Evolutionary conservation across 2,888 invertebrate species (phyloP).

Genomic region (Tinea trinotella): DNA sequence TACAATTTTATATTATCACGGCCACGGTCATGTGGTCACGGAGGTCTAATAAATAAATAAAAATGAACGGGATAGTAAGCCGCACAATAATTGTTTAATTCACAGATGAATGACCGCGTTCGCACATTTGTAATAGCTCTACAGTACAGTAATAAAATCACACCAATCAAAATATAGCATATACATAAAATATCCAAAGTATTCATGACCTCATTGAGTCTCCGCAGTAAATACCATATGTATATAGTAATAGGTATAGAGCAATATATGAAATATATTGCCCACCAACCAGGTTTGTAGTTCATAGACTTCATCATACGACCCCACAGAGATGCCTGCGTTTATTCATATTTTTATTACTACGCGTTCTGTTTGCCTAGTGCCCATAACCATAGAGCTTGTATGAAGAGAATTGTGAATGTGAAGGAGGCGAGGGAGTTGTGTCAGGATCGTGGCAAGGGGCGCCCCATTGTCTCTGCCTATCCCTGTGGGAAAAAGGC

Average conservation of each 20-base stretch:
- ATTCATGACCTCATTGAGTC: conserved; percentile 75
- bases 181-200: background rate
- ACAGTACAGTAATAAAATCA: background rate
- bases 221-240: conserved; percentile 76
- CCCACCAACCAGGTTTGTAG: conserved; percentile 87
- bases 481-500: no score
- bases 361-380: no score
- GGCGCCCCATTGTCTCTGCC: no score
- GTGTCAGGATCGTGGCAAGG: no score
- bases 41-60: no score
- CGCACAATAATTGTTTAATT: no score
- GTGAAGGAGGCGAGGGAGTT: no score
- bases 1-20: no score
- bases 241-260: conserved; percentile 79
- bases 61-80: background rate
- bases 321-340: conserved; percentile 74
- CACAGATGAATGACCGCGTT: background rate
- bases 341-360: no score
- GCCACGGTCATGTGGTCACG: no score
- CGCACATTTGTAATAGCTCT: background rate
- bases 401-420: no score
- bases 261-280: conserved; percentile 83
- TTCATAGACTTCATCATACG: conserved; percentile 80
- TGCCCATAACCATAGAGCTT: no score
- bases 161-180: conserved; percentile 25